A percentile compares a stretch with the other conserved stretches of the same genome.
Conservation (phyloP, 2,888 invertebrate genomes). For the Euzetes globulus region DNA sequence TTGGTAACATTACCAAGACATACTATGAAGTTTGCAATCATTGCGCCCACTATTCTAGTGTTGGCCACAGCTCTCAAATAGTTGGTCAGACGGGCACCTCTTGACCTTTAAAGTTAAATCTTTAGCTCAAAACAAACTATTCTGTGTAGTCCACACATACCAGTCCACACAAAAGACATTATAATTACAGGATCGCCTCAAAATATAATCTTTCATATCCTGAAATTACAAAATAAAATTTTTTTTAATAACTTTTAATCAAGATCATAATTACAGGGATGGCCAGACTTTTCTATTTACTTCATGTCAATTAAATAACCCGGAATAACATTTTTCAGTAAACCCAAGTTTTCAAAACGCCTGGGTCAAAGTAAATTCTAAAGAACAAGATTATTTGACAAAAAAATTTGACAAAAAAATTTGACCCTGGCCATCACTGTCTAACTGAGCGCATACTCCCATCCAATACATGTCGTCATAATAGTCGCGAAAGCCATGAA, state of each 20-base stretch:
- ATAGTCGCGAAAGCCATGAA: conserved; percentile 35
- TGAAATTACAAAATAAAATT: too few relatives aligned
- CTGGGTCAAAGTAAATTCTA: too few relatives aligned
- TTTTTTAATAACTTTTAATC: too few relatives aligned
- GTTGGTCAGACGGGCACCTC: conserved; percentile 23
- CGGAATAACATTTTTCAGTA: too few relatives aligned
- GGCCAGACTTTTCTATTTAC: too few relatives aligned
- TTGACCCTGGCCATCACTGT: background rate
- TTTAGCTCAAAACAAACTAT: background rate
- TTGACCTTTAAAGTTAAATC: conserved; percentile 9
- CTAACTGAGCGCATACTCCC: conserved; percentile 30
- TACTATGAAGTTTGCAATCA: conserved; percentile 26
- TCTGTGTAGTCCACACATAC: conserved; percentile 3
- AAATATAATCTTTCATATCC: conserved; percentile 34
- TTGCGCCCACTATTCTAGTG: conserved; percentile 30
- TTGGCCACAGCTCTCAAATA: conserved; percentile 33
- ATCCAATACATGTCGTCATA: conserved; percentile 38
- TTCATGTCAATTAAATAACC: too few relatives aligned
- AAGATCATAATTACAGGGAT: too few relatives aligned
- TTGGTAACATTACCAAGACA: conserved; percentile 8
- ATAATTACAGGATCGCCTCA: conserved; percentile 16
- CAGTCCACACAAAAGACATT: conserved; percentile 37
- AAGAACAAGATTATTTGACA: too few relatives aligned
- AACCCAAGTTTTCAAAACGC: too few relatives aligned
- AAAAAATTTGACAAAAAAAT: too few relatives aligned